A percentile compares a stretch with the other conserved stretches of the same genome.
These are phyloP conservation scores for Chaetogeoica ovagalla DNA, from an alignment of 2,888 invertebrate genomes.

Conservation along the genomic window DNA sequence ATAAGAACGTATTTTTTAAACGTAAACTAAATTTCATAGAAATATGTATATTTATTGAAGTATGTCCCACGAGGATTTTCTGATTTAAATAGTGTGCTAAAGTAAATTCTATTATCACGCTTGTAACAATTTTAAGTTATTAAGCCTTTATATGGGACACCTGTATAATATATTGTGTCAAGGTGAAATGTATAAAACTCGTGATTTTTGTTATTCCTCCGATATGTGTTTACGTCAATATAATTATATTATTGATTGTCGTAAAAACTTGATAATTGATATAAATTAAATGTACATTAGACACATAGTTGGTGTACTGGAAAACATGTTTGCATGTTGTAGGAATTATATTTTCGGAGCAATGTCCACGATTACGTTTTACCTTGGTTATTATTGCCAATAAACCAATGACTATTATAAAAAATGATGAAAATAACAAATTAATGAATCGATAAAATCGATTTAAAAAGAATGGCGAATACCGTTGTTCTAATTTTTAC, in stretches of 20 bases:
- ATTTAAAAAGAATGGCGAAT: not conserved
- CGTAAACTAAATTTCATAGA: too few species aligned
- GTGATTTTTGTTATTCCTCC: not conserved
- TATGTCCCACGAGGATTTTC: not conserved
- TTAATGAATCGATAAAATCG: not conserved
- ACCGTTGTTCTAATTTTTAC: too few species aligned
- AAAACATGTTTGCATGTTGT: too few species aligned
- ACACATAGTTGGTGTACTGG: too few species aligned
- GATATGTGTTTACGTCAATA: not conserved
- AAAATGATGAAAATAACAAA: not conserved
- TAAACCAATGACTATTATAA: not conserved
- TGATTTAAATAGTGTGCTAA: not conserved
- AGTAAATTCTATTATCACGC: not conserved
- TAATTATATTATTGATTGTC: not conserved
- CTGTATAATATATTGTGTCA: not conserved
- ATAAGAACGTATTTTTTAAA: not conserved
- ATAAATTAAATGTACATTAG: not conserved
- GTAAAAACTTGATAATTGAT: not conserved
- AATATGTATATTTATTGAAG: not conserved
- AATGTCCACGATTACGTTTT: not conserved
- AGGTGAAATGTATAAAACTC: not conserved
- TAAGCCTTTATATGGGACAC: not conserved
- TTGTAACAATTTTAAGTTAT: not conserved
- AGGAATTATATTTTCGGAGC: not conserved
- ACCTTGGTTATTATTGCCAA: not conserved